phyloP scores from a whole-genome alignment of 2,888 invertebrate genomes.

The Prenolepis imparis region DNA sequence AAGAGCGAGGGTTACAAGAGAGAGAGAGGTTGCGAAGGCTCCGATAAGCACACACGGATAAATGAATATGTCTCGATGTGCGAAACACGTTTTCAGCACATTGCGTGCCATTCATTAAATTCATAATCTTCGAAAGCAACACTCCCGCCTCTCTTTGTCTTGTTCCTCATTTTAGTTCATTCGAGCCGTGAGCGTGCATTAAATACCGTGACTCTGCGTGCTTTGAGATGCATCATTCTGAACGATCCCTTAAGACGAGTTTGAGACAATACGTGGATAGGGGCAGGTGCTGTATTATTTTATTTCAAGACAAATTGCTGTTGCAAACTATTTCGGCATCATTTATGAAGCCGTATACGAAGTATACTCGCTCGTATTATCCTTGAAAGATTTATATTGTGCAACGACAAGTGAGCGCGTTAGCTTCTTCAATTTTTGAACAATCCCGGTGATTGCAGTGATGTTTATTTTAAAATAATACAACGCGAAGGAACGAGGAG shows the following conservation, averaged over 20 bases:
- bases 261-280: slow-evolving; percentile 23
- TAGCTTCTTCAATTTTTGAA: slow-evolving; percentile 27
- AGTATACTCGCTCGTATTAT: slow-evolving; percentile 7
- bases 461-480: slow-evolving; percentile 38
- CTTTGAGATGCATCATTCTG: slow-evolving; percentile 55
- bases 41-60: slow-evolving; percentile 8
- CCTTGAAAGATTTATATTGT: slow-evolving; percentile 1
- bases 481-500: not conserved
- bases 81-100: not conserved
- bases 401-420: not conserved
- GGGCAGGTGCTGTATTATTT: slow-evolving; percentile 65
- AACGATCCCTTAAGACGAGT: slow-evolving; percentile 51
- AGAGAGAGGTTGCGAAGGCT: not conserved
- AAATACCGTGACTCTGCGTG: slow-evolving; percentile 8
- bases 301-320: slow-evolving; percentile 82
- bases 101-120: not conserved
- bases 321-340: slow-evolving; percentile 83
- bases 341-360: slow-evolving; percentile 82
- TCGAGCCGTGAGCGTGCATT: slow-evolving; percentile 12
- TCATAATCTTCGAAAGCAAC: not conserved
- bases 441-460: slow-evolving; percentile 21
- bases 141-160: not conserved
- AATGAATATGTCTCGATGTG: not conserved
- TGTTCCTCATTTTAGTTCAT: not conserved
- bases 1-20: not conserved